Conservation (phyloP, 1,140 invertebrate species). For the Trichoplusia ni region DNA sequence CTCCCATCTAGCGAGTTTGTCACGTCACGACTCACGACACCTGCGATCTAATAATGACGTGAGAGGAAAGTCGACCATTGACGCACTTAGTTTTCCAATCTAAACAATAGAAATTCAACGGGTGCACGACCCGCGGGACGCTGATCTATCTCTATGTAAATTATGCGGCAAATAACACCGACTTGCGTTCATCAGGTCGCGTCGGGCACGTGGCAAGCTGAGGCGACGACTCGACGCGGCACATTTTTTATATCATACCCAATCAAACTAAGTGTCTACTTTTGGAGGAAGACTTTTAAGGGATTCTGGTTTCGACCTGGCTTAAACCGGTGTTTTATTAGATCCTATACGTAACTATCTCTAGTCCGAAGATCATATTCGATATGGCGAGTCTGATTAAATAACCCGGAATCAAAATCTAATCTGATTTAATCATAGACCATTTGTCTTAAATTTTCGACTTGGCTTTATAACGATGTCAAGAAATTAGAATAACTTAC, state of each 20-base stretch:
- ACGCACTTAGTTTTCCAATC: conserved; percentile 79
- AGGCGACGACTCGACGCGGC: conserved; percentile 26
- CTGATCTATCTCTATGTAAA: conserved; percentile 80
- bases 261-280: conserved; percentile 30
- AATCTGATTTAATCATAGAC: no score
- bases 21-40: conserved; percentile 42
- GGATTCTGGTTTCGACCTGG: conserved; percentile 25
- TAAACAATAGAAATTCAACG: conserved; percentile 81
- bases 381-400: no score
- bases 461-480: no score
- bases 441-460: no score
- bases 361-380: neutral
- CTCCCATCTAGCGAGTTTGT: neutral
- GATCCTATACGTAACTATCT: neutral
- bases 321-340: conserved; percentile 2
- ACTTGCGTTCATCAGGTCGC: conserved; percentile 70
- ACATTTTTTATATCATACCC: conserved; percentile 35
- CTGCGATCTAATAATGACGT: conserved; percentile 71
- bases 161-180: conserved; percentile 76
- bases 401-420: no score
- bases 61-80: conserved; percentile 71
- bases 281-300: conserved; percentile 19
- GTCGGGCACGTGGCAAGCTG: conserved; percentile 55
- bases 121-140: conserved; percentile 75
- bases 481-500: no score